A percentile compares a stretch with the other conserved stretches of the same genome.
Conservation (phyloP, 2,113 vertebrate species). For the Vimba vimba region DNA sequence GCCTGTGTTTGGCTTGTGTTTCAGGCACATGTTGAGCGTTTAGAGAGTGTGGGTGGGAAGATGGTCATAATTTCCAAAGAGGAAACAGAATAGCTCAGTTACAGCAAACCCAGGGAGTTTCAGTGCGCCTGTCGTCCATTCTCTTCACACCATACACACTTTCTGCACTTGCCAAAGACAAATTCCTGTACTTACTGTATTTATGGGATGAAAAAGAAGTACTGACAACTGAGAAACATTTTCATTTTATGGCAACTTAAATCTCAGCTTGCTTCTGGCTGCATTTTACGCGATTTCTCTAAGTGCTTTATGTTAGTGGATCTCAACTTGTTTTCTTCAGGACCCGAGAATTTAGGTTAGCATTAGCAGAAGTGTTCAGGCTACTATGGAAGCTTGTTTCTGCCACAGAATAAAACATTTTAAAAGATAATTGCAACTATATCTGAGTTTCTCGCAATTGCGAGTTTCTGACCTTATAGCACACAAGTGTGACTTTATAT, state of each 20-base stretch:
- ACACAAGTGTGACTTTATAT: too few relatives aligned
- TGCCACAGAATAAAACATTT: too few relatives aligned
- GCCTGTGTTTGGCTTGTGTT: neutral
- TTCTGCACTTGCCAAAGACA: neutral
- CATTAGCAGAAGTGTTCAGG: neutral
- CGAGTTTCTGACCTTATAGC: too few relatives aligned
- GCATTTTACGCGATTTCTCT: neutral
- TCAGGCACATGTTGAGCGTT: neutral
- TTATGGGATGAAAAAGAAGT: neutral
- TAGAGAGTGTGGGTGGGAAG: slow-evolving; percentile 32
- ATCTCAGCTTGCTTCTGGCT: slow-evolving; percentile 3
- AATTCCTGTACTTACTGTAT: neutral
- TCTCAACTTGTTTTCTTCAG: neutral
- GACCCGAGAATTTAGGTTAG: neutral
- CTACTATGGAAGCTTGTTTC: neutral
- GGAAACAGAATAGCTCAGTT: slow-evolving; percentile 48
- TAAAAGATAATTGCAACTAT: too few relatives aligned
- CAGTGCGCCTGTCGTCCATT: neutral
- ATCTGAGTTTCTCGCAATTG: too few relatives aligned
- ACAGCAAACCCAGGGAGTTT: slow-evolving; percentile 3
- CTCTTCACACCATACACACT: slow-evolving; percentile 5
- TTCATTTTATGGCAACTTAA: neutral
- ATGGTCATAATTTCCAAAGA: slow-evolving; percentile 49
- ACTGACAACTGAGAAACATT: neutral
- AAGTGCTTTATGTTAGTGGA: neutral